Conservation (phyloP, 1,140 invertebrate species). For the Trichoplusia ni region DNA sequence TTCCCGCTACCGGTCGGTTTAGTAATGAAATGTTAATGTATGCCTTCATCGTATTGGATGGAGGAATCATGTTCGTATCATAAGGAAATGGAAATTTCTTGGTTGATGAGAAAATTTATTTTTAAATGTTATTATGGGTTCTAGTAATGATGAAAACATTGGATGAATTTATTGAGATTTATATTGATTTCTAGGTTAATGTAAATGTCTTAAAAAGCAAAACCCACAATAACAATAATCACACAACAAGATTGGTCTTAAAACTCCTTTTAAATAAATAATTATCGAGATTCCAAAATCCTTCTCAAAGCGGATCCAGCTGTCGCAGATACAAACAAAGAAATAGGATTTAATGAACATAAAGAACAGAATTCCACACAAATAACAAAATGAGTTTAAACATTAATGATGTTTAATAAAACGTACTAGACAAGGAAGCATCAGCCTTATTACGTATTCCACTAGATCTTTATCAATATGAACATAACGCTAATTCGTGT, state of each 20-base stretch:
- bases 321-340: background rate
- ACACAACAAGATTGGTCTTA: background rate
- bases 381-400: slow-evolving; percentile 10
- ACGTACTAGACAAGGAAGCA: slow-evolving; percentile 19
- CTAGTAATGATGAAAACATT: background rate
- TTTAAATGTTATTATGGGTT: too few species aligned
- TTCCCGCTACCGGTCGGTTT: slow-evolving; percentile 23
- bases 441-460: slow-evolving; percentile 12
- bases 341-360: slow-evolving; percentile 11
- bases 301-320: background rate
- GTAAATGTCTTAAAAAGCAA: background rate
- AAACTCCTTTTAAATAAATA: background rate
- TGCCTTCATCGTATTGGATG: background rate
- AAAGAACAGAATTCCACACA: slow-evolving; percentile 4
- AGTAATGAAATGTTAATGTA: slow-evolving; percentile 11
- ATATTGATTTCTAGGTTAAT: too few species aligned
- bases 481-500: slow-evolving; percentile 9
- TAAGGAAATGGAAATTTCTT: slow-evolving; percentile 1
- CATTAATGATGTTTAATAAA: slow-evolving; percentile 5
- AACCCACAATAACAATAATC: background rate
- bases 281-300: background rate
- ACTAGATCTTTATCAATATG: slow-evolving; percentile 10
- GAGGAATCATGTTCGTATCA: background rate
- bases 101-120: background rate
- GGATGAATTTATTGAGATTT: too few species aligned